A percentile compares a stretch with the other conserved stretches of the same genome.
Evolutionary conservation across 2,797 vertebrate genomes (phyloP).

Genomic region (Spatula versicolor): DNA sequence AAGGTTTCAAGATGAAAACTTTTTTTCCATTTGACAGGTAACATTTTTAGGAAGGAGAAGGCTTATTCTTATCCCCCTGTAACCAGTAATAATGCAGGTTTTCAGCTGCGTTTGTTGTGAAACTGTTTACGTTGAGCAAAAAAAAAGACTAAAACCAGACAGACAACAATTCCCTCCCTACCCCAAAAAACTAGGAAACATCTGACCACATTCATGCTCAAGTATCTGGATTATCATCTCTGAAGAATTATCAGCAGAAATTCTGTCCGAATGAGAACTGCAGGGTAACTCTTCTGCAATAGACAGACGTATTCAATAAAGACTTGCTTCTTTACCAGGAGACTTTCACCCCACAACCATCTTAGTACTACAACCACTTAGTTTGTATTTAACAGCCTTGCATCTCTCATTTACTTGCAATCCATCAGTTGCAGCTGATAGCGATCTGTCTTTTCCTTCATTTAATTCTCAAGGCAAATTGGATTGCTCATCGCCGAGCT

Average conservation of each 20-base stretch:
- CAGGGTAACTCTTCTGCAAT: neutral
- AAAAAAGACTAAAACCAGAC: neutral
- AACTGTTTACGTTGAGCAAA: neutral
- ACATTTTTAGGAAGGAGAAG: neutral
- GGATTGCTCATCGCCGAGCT: neutral
- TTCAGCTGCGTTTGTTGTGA: neutral
- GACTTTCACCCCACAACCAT: neutral
- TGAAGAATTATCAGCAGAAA: neutral
- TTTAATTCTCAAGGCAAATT: neutral
- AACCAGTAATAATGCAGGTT: neutral
- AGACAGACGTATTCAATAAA: neutral
- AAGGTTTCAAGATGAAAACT: neutral
- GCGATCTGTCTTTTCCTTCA: neutral
- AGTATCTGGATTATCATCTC: neutral
- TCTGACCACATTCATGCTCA: neutral
- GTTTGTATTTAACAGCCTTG: neutral
- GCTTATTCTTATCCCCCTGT: neutral
- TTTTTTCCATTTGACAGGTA: neutral
- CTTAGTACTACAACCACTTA: neutral
- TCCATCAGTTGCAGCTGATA: neutral
- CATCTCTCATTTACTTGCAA: neutral
- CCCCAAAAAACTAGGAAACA: neutral
- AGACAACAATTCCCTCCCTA: neutral
- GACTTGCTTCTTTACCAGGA: neutral
- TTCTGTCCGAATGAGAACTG: neutral